phyloP scores from a whole-genome alignment of 2,888 invertebrate genomes.

The Microctonus hyperodae region DNA sequence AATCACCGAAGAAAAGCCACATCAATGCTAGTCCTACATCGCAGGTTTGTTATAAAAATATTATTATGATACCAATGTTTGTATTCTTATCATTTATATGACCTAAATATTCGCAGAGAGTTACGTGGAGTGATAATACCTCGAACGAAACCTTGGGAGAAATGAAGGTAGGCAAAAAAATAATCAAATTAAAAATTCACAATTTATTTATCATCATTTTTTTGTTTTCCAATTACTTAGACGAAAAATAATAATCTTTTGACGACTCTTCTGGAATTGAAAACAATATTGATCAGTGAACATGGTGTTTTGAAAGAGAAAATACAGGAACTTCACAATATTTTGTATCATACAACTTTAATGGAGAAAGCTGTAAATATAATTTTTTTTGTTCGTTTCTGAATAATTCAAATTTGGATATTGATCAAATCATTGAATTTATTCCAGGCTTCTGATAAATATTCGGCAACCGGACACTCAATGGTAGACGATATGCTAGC shows the following conservation, averaged over 20 bases:
- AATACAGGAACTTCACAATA: conserved; percentile 46
- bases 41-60: not conserved
- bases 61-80: not conserved
- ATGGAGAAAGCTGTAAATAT: conserved; percentile 42
- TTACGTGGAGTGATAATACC: conserved; percentile 17
- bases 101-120: not conserved
- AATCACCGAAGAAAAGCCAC: not conserved
- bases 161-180: not conserved
- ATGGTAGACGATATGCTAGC: conserved; percentile 44
- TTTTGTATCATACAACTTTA: conserved; percentile 44
- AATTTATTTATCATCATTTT: not conserved
- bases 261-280: conserved; percentile 44
- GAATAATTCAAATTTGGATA: not conserved
- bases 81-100: not conserved
- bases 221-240: conserved; percentile 7
- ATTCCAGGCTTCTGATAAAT: conserved; percentile 39
- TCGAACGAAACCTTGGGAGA: conserved; percentile 1
- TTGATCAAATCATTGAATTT: not conserved
- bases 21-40: not conserved
- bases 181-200: not conserved
- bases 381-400: not conserved
- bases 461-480: conserved; percentile 39
- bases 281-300: conserved; percentile 47
- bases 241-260: conserved; percentile 28
- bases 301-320: conserved; percentile 44